Base-by-base conservation (phyloP, 2,113 vertebrate genomes). In the Xenopus borealis region DNA sequence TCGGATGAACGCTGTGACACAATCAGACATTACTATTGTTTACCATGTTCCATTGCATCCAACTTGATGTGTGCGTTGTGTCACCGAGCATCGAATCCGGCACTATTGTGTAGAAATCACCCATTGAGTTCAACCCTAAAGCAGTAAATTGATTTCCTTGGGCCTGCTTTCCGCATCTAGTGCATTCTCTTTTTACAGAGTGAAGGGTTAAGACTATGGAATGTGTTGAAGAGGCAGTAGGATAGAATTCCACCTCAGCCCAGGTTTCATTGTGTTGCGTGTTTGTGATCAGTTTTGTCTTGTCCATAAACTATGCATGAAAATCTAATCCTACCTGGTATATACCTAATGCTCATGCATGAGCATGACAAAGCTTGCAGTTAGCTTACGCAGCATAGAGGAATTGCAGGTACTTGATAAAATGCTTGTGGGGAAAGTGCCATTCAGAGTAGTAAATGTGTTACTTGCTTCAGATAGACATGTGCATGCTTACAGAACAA, bases 291-390 rank as follows among this genome's bases (percentile, higher is more conserved):
- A 69, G 73, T 76, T 75, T 52, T 45, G 73, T 69, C 73, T 76
- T 76, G 73, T 76, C 66, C 58, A 69, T 76, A 76, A 76, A 76
- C 57, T 76, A 76, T 76, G 73, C 73, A 69, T 69, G 66, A 61
- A 62, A 76, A 76, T 46, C 73, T 76, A 76, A 76, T 76, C 73
- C 73, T 76, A 69, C 73, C 66, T 76, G 66, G 66, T 69, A 69
- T 76, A 76, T 45, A 69, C 58, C 17, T 55, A 76, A 76, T 69
- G 73, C 73, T 50, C 16, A 50, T 18, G 52, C 52, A 40, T 33
- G n/a, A 67, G 65, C 72, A 63, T 76, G 66, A 76, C 47, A 23
- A 45, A 76, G 66, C 66, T 40, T 76, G 73, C 73, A 62, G 59
- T 55, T 62, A 52, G 50, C 17, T 55, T 62, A 55, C 59, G 59